These are phyloP conservation scores for Arion vulgaris DNA, from an alignment of 1,140 invertebrate genomes.

Conservation along the genomic window DNA sequence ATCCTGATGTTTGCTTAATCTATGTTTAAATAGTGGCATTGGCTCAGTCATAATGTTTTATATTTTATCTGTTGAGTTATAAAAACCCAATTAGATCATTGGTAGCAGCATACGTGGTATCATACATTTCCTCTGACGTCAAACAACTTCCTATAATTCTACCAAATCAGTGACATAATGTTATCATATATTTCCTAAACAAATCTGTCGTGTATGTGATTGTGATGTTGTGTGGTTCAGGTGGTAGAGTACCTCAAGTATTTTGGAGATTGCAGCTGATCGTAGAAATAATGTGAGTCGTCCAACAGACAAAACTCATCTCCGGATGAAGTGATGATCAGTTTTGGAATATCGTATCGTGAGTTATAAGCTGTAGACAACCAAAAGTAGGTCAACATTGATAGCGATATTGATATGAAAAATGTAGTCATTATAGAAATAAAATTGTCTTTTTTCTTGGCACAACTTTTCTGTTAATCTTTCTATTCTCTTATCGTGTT, in stretches of 20 bases:
- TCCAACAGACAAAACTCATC: constrained; percentile 70
- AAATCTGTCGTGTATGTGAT: too few relatives aligned
- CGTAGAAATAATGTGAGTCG: constrained; percentile 65
- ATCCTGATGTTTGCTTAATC: too few relatives aligned
- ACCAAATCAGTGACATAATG: not conserved
- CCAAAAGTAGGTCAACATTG: not conserved
- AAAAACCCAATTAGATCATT: too few relatives aligned
- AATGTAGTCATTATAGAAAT: not conserved
- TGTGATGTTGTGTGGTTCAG: too few relatives aligned
- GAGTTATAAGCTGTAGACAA: constrained; percentile 61
- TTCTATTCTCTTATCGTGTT: too few relatives aligned
- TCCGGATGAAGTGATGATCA: constrained; percentile 61
- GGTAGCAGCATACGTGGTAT: too few relatives aligned
- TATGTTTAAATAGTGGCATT: not conserved
- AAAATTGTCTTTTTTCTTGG: not conserved
- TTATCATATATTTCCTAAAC: too few relatives aligned
- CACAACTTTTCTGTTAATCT: not conserved
- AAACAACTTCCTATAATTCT: not conserved
- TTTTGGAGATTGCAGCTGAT: constrained; percentile 56
- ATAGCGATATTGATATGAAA: not conserved
- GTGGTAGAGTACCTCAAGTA: constrained; percentile 57
- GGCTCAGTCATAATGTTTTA: too few relatives aligned
- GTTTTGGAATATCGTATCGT: constrained; percentile 58
- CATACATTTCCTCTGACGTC: not conserved
- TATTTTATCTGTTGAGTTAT: too few relatives aligned